Evolutionary conservation across 2,888 invertebrate species (phyloP), one percentile per base, ranked within the genome.

Genomic region (Lepidochrysops patricia): DNA sequence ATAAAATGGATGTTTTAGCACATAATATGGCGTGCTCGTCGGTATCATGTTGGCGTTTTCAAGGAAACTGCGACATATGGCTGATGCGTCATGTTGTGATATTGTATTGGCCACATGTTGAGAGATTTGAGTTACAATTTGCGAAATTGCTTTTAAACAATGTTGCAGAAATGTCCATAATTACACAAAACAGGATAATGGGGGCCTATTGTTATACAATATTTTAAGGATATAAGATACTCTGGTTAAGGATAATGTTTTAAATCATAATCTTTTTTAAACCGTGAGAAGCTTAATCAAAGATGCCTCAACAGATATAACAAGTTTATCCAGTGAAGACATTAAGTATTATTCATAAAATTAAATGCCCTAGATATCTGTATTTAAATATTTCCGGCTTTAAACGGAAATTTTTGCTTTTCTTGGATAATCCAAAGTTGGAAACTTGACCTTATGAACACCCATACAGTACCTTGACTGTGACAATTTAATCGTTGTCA

Each of bases 1-100:
- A 26, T 57, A 23, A 43, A 37, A 19, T 57, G 23, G 26, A 57
- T 57, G 25, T 35, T 57, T 43, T 19, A 27, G 12, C 57, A 43
- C 26, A 43, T 27, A 43, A 57, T 60, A 63, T 57, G 61, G 54
- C 57, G 63, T 64, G 63, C 63, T 63, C 60, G 54, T 60, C 26
- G 3, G 25, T 52, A 54, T 32, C 15, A 58, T 61, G 67, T 82
- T 79, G 79, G 79, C 73, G 77, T 75, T 76, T 85, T 84, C 86
- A 80, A 84, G 82, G 85, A 85, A 86, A 85, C 75, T 60, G 70
- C 78, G 82, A 80, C 87, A 85, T 81, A 81, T 85, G 87, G 85
- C 76, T 61, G 66, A 80, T 84, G 82, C 82, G 83, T 86, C 85
- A 86, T 73, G 67, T 52, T 27, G 52, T 26, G 50, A 50, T 50